Evolutionary conservation across 2,888 invertebrate species (phyloP).

Genomic region (Melinaea marsaeus): DNA sequence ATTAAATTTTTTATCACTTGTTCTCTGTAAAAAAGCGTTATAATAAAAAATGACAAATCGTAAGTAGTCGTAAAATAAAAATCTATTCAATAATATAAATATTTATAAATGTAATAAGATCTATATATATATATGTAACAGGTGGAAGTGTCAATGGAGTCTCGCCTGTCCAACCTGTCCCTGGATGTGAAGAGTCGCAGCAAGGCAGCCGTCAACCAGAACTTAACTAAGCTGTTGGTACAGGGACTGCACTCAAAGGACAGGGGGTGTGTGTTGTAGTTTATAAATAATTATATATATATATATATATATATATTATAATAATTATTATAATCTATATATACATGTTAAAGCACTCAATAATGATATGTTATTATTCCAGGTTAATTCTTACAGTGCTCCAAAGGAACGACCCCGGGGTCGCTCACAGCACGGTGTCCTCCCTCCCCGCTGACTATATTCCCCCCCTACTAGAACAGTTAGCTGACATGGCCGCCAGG

Average conservation of each 20-base stretch:
- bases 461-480: constrained; percentile 83
- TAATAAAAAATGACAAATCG: too few relatives aligned
- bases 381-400: constrained; percentile 86
- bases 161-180: constrained; percentile 87
- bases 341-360: neutral
- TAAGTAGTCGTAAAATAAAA: too few relatives aligned
- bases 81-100: neutral
- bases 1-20: too few relatives aligned
- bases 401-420: constrained; percentile 79
- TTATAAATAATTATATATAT: neutral
- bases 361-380: constrained; percentile 23
- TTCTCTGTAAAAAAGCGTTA: too few relatives aligned
- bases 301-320: too few relatives aligned
- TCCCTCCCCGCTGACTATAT: constrained; percentile 87
- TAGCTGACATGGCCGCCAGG: constrained; percentile 82
- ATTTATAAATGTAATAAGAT: neutral
- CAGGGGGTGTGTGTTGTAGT: constrained; percentile 58
- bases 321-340: too few relatives aligned
- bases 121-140: constrained; percentile 30
- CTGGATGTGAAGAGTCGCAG: constrained; percentile 75
- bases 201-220: constrained; percentile 76
- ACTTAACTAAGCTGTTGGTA: constrained; percentile 87
- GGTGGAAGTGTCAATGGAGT: constrained; percentile 88
- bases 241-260: constrained; percentile 94
- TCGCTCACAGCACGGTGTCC: constrained; percentile 85